These are phyloP conservation scores for Phataginus tetradactyla DNA, from an alignment of 2,797 vertebrate genomes.

Conservation along the genomic window DNA sequence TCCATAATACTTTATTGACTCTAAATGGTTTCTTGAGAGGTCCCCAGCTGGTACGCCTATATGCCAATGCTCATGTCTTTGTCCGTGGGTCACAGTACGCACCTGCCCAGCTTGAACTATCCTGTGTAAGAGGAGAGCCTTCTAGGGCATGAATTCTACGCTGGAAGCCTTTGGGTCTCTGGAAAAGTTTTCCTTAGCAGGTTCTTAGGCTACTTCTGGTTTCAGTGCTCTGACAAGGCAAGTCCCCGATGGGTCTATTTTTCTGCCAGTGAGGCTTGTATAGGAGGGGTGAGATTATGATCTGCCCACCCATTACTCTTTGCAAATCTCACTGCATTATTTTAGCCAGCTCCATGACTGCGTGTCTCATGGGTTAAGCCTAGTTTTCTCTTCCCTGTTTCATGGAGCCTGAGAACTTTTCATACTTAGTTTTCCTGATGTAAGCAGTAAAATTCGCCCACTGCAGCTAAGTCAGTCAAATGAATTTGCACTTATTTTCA, in stretches of 20 bases:
- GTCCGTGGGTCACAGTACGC: rapidly evolving
- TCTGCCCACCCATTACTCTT: not conserved
- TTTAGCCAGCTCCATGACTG: not conserved
- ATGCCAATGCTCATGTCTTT: not conserved
- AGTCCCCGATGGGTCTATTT: not conserved
- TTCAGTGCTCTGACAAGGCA: not conserved
- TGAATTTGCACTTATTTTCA: constrained; percentile 63
- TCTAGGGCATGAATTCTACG: not conserved
- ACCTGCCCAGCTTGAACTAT: not conserved
- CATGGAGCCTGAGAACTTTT: not conserved
- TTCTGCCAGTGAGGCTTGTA: not conserved
- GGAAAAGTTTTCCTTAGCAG: not conserved
- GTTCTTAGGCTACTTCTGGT: not conserved
- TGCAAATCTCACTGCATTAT: not conserved
- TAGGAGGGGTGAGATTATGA: not conserved
- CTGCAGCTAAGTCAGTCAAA: constrained; percentile 50
- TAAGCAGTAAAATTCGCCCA: constrained; percentile 51
- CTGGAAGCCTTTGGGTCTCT: not conserved
- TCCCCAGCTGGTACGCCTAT: not conserved
- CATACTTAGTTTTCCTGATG: not conserved
- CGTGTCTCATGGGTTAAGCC: not conserved
- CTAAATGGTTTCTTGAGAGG: not conserved
- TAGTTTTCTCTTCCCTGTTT: not conserved
- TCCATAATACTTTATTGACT: not conserved
- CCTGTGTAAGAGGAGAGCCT: not conserved